phyloP scores from a whole-genome alignment of 2,797 vertebrate genomes.

The Macropus fuliginosus region DNA sequence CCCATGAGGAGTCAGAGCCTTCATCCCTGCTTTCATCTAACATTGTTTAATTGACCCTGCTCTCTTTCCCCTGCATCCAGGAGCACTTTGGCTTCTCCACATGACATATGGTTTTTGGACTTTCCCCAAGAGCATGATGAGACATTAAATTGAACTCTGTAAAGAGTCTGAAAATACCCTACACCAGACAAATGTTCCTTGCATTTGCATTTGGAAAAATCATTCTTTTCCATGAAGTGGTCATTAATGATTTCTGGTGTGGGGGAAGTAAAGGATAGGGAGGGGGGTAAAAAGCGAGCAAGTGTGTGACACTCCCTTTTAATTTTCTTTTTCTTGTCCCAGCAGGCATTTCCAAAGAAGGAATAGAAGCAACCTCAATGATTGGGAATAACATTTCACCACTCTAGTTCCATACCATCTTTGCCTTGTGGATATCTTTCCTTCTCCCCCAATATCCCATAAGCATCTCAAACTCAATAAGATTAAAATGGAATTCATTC shows the following conservation, averaged over 20 bases:
- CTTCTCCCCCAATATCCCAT: background rate
- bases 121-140: background rate
- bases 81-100: background rate
- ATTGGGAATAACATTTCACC: background rate
- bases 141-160: background rate
- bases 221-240: background rate
- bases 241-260: conserved; percentile 10
- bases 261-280: background rate
- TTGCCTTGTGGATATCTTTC: background rate
- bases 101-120: background rate
- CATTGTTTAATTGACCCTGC: background rate
- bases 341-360: background rate
- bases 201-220: conserved; percentile 8
- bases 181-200: background rate
- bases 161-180: background rate
- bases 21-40: background rate
- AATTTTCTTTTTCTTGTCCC: background rate
- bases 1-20: background rate
- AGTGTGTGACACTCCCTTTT: background rate
- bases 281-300: background rate
- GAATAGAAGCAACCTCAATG: background rate
- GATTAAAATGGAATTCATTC: background rate
- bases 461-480: background rate
- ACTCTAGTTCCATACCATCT: background rate
- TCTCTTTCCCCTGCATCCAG: background rate